Evolutionary conservation across 2,113 vertebrate genomes (phyloP).

Genomic region (Callopanchax toddi): DNA sequence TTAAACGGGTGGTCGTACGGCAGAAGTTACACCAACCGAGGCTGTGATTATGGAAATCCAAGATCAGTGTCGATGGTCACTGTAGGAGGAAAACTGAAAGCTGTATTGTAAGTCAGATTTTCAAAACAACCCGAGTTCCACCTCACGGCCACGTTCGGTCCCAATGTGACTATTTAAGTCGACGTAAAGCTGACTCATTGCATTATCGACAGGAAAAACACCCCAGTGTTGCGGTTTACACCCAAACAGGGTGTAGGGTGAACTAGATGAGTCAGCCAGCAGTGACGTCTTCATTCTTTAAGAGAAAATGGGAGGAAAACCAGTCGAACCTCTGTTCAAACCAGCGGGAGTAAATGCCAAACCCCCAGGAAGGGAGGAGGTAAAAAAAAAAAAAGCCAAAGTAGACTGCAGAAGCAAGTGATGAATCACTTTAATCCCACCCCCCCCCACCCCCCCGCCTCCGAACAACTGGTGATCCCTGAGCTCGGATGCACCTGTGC

Average conservation of each 20-base stretch:
- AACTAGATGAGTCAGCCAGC: constrained; percentile 49
- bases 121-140: constrained; percentile 19
- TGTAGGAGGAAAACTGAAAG: no score
- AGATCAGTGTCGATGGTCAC: not conserved
- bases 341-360: constrained; percentile 12
- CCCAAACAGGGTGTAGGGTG: constrained; percentile 46
- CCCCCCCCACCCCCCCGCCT: constrained; percentile 31
- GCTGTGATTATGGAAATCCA: not conserved
- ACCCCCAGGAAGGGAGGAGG: constrained; percentile 41
- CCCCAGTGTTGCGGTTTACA: constrained; percentile 31
- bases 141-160: not conserved
- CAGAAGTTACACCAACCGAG: not conserved
- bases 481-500: constrained; percentile 83
- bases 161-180: constrained; percentile 38
- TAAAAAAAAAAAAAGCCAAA: constrained; percentile 45
- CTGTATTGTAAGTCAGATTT: no score
- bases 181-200: constrained; percentile 62
- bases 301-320: constrained; percentile 13
- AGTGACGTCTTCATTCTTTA: constrained; percentile 8
- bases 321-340: constrained; percentile 4
- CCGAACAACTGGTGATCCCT: constrained; percentile 68
- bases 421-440: constrained; percentile 74
- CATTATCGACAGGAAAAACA: constrained; percentile 52
- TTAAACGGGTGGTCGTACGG: not conserved
- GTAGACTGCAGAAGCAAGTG: constrained; percentile 66